These are phyloP conservation scores for Athalia cordata DNA, from an alignment of 2,888 invertebrate genomes.

Conservation along the genomic window DNA sequence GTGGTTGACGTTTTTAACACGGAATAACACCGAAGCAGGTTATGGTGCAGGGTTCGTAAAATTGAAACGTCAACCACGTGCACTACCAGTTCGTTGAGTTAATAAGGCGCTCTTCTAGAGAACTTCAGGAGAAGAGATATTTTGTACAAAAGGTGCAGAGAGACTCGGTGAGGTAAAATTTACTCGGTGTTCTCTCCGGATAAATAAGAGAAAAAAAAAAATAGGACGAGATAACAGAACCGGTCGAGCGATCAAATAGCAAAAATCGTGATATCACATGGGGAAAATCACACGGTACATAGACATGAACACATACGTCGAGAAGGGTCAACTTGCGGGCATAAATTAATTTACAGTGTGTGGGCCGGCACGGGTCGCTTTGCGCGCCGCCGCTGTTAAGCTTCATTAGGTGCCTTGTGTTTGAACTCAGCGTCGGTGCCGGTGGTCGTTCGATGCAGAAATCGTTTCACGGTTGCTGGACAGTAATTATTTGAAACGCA, in stretches of 20 bases:
- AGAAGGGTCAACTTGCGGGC: slow-evolving; percentile 37
- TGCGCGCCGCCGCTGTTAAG: slow-evolving; percentile 39
- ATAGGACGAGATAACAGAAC: not conserved
- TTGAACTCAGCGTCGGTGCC: slow-evolving; percentile 16
- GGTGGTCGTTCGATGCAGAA: slow-evolving; percentile 24
- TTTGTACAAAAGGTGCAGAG: too few relatives aligned
- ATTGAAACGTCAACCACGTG: slow-evolving; percentile 27
- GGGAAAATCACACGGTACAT: slow-evolving; percentile 18
- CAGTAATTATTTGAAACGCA: slow-evolving; percentile 35
- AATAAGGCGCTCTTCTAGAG: not conserved
- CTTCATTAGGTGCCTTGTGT: slow-evolving; percentile 44
- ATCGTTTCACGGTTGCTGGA: slow-evolving; percentile 39
- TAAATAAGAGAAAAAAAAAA: not conserved
- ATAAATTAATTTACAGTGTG: slow-evolving; percentile 38
- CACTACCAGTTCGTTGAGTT: not conserved
- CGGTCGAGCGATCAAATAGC: not conserved
- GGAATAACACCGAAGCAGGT: not conserved
- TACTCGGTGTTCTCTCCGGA: not conserved
- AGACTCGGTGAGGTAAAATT: too few relatives aligned
- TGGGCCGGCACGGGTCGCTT: slow-evolving; percentile 36
- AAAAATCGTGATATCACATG: not conserved
- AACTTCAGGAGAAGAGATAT: not conserved
- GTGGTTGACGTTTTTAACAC: not conserved
- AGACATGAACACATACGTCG: not conserved
- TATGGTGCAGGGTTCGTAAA: slow-evolving; percentile 8